Evolutionary conservation across 2,797 vertebrate species (phyloP).

Genomic region (Pseudochromis fuscus): DNA sequence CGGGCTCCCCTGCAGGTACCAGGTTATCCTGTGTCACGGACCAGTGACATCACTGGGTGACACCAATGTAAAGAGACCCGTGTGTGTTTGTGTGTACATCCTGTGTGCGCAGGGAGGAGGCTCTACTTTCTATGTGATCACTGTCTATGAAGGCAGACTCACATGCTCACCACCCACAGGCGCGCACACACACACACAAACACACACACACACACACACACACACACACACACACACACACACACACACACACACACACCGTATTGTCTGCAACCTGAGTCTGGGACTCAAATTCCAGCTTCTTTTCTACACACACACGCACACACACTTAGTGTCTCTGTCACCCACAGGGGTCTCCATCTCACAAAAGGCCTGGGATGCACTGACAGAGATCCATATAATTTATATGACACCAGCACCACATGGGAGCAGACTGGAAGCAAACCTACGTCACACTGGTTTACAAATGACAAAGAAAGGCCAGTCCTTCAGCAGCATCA

Average conservation of each 20-base stretch:
- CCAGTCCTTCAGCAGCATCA: constrained; percentile 41
- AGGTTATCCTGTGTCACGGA: constrained; percentile 48
- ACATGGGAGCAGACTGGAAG: constrained; percentile 36
- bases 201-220: constrained; percentile 17
- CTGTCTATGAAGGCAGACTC: constrained; percentile 41
- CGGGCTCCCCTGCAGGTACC: constrained; percentile 25
- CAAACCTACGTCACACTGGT: constrained; percentile 60
- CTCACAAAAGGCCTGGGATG: constrained; percentile 39
- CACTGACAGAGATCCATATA: constrained; percentile 53
- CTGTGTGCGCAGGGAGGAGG: constrained; percentile 15
- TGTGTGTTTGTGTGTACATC: constrained; percentile 52
- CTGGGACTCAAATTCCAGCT: constrained; percentile 69
- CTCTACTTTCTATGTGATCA: constrained; percentile 47
- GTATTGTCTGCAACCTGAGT: constrained; percentile 59
- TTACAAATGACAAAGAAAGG: constrained; percentile 53
- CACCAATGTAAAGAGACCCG: constrained; percentile 43
- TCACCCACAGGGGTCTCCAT: constrained; percentile 18
- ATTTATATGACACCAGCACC: constrained; percentile 58
- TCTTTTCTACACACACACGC: constrained; percentile 17
- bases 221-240: constrained; percentile 29
- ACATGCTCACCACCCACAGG: constrained; percentile 27
- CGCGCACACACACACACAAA: not conserved
- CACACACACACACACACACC: constrained; percentile 19
- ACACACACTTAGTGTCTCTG: constrained; percentile 12
- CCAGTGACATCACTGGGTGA: constrained; percentile 48